Base-by-base conservation (phyloP, 2,888 invertebrate genomes). In the Tetrapedia diversipes region DNA sequence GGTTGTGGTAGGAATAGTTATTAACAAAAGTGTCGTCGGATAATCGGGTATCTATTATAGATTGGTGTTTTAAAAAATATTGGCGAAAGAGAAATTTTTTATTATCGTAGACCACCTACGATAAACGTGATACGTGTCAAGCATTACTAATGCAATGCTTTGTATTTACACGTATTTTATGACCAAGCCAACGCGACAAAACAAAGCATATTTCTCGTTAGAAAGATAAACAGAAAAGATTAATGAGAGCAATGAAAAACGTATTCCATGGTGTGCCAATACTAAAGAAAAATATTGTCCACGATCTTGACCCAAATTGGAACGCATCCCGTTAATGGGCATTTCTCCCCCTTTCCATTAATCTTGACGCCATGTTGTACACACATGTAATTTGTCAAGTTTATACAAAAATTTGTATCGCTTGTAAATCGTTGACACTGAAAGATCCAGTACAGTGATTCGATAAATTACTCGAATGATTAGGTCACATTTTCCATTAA, bases 211-310 rank as follows among this genome's bases (percentile, higher is more conserved):
- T 59, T 47, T 43, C 66, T 53, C 60, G 34, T 71, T 67, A 24
- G 27, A 32, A 71, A 66, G 61, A 67, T 60, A 76, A 75, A 60
- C 70, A 11, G 41, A 29, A 27, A 72, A 73, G 72, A 80, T 80
- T 80, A 77, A 80, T 73, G 80, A 67, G 41, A 51, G 32, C 56
- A 14, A 41, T 4, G 29, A 32, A 67, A 45, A 22, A 16, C 53
- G 45, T 10, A 39, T 57, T 49, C 49, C 47, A 19, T 24, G 49
- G 53, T 51, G 45, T 29, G 22, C 16, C n/a, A 29, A 47, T 24
- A 29, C 4, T 7, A 24, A 64, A 60, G 34, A 65, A 71, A 76
- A 79, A 68, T 68, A 66, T 72, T 51, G 49, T 47, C 22, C 10
- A 8, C 49, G 37, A 59, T 59, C 68, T 49, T 29, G 29, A 14